Evolutionary conservation across 2,888 invertebrate species (phyloP).

Genomic region (Epiblema foenella): DNA sequence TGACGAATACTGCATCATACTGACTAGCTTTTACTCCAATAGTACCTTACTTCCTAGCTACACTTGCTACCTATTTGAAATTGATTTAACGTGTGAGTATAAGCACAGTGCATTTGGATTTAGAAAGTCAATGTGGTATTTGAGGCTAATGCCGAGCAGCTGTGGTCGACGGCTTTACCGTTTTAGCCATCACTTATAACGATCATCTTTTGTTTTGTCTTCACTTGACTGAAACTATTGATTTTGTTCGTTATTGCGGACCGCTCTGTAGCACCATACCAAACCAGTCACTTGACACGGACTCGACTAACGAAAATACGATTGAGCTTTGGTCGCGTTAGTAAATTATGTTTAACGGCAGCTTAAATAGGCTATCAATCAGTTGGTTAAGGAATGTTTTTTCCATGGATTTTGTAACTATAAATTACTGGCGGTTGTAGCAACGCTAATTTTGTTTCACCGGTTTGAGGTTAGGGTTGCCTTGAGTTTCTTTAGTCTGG

Average conservation of each 20-base stretch:
- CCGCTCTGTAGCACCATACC: conserved; percentile 36
- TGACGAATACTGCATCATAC: conserved; percentile 23
- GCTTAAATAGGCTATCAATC: conserved; percentile 54
- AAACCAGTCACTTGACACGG: conserved; percentile 30
- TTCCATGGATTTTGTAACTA: conserved; percentile 60
- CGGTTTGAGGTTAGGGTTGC: conserved; percentile 31
- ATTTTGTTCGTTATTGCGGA: conserved; percentile 28
- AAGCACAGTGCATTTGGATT: conserved; percentile 44
- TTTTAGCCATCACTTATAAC: conserved; percentile 56
- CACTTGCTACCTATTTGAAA: conserved; percentile 24
- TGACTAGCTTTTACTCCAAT: not conserved
- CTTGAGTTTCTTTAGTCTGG: not conserved
- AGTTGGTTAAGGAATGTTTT: conserved; percentile 55
- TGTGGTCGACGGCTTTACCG: conserved; percentile 77
- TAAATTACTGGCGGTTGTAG: conserved; percentile 60
- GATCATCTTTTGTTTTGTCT: conserved; percentile 57
- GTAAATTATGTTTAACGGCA: conserved; percentile 45
- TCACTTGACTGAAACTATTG: conserved; percentile 29
- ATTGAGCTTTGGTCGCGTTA: conserved; percentile 19
- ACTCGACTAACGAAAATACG: conserved; percentile 32
- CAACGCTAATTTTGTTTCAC: conserved; percentile 41
- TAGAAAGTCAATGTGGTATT: conserved; percentile 66
- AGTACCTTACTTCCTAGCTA: conserved; percentile 14
- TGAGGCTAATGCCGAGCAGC: conserved; percentile 64
- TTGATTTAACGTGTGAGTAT: conserved; percentile 40